Percentiles rank a stretch among this genome's conserved stretches.
Conservation (phyloP, 2,113 vertebrate species). For the Heptranchias perlo region DNA sequence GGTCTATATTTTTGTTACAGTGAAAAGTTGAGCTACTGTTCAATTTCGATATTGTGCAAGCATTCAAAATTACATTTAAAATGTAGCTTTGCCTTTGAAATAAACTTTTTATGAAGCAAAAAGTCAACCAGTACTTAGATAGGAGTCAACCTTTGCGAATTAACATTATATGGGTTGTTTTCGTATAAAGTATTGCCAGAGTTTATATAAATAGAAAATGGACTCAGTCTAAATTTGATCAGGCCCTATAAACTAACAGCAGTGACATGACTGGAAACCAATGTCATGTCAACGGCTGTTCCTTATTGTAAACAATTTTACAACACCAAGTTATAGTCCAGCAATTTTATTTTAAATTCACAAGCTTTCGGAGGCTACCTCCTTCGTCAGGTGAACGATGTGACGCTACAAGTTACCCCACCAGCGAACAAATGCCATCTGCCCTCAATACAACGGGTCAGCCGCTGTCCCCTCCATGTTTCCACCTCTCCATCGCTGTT, state of each 20-base stretch:
- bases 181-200: not conserved
- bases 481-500: no score
- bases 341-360: no score
- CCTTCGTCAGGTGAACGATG: no score
- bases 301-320: no score
- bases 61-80: not conserved
- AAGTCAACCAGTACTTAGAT: not conserved
- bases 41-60: not conserved
- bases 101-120: not conserved
- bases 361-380: no score
- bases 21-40: not conserved
- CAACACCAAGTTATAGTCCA: no score
- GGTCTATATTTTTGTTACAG: not conserved
- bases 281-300: not conserved
- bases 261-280: not conserved
- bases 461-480: no score
- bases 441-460: no score
- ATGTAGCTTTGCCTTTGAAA: not conserved
- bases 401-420: no score
- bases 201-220: not conserved
- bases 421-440: no score
- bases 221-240: not conserved
- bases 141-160: not conserved
- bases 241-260: not conserved
- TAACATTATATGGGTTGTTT: not conserved